A percentile compares a stretch with the other conserved stretches of the same genome.
Evolutionary conservation across 2,113 vertebrate species (phyloP).

Genomic region (Cynocephalus volans): DNA sequence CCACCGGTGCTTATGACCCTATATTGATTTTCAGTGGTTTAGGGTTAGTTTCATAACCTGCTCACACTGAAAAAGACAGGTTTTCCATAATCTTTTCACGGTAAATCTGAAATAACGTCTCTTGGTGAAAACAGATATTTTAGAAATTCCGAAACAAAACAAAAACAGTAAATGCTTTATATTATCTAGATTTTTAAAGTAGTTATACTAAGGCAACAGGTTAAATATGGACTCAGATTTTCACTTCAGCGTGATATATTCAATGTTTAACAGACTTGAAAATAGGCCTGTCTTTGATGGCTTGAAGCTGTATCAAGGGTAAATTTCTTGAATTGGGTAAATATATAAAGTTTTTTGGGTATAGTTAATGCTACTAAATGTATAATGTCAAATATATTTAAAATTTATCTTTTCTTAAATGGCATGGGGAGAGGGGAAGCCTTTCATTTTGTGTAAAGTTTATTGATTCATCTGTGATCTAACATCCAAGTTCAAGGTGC

Average conservation of each 20-base stretch:
- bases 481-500: constrained; percentile 59
- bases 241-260: neutral
- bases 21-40: constrained; percentile 5
- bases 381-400: constrained; percentile 47
- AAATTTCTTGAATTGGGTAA: constrained; percentile 56
- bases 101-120: neutral
- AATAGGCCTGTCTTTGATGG: neutral
- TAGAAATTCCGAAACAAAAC: constrained; percentile 60
- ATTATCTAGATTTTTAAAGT: neutral
- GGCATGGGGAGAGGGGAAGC: neutral
- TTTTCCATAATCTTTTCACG: neutral
- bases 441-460: constrained; percentile 62
- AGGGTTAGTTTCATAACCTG: constrained; percentile 8
- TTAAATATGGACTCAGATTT: constrained; percentile 16
- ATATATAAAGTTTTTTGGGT: constrained; percentile 22
- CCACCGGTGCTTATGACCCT: neutral
- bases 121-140: constrained; percentile 3
- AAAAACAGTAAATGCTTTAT: neutral
- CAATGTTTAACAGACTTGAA: neutral
- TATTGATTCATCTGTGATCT: constrained; percentile 38
- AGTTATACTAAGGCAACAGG: neutral
- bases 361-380: neutral
- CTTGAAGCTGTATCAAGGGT: neutral
- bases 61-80: neutral
- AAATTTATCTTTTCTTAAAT: constrained; percentile 48